Conservation (phyloP, 2,888 invertebrate species). For the Plagiodera versicolora region DNA sequence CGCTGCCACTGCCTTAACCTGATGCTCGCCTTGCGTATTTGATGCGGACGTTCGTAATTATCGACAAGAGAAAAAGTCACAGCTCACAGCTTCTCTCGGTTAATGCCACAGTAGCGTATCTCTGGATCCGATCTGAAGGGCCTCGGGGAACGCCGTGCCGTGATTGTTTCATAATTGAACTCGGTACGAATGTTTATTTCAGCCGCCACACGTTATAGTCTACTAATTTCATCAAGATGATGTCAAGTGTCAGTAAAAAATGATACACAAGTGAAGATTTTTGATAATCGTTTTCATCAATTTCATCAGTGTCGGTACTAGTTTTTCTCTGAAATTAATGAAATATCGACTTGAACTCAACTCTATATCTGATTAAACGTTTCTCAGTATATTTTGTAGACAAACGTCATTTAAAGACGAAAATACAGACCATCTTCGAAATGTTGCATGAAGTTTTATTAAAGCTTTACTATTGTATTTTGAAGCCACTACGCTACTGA, state of each 20-base stretch:
- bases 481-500: neutral
- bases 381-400: too few relatives aligned
- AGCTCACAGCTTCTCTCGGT: constrained; percentile 17
- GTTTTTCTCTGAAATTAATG: too few relatives aligned
- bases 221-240: neutral
- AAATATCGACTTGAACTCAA: too few relatives aligned
- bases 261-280: too few relatives aligned
- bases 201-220: neutral
- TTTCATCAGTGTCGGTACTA: too few relatives aligned
- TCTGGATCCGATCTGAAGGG: constrained; percentile 12
- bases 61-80: constrained; percentile 18
- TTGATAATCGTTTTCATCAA: too few relatives aligned
- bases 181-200: neutral
- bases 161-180: neutral
- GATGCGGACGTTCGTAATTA: constrained; percentile 25
- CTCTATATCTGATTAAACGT: too few relatives aligned
- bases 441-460: too few relatives aligned
- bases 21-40: constrained; percentile 15
- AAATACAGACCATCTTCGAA: too few relatives aligned
- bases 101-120: constrained; percentile 16
- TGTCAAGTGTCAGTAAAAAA: too few relatives aligned
- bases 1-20: neutral
- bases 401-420: too few relatives aligned
- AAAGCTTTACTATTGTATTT: too few relatives aligned
- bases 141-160: constrained; percentile 7